A percentile compares a stretch with the other conserved stretches of the same genome.
These are phyloP conservation scores for Colletes collaris DNA, from an alignment of 2,888 invertebrate genomes.

Conservation along the genomic window DNA sequence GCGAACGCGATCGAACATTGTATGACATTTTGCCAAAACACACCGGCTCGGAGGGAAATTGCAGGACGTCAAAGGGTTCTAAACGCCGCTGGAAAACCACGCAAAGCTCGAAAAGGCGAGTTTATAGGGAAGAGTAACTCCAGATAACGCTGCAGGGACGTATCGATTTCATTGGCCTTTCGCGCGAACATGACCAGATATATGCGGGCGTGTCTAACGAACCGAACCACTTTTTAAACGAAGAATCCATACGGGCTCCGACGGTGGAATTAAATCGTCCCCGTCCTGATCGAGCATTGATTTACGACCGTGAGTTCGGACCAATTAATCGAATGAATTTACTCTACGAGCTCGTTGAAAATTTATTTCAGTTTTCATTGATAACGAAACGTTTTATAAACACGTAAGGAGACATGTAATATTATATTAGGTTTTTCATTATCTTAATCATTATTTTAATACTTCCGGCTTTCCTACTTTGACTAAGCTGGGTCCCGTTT, in stretches of 20 bases:
- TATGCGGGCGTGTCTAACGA: slow-evolving; percentile 70
- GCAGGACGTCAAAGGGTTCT: neutral
- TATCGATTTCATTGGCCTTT: slow-evolving; percentile 71
- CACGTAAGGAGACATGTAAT: too few relatives aligned
- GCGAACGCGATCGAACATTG: too few relatives aligned
- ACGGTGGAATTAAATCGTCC: slow-evolving; percentile 25
- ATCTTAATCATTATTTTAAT: neutral
- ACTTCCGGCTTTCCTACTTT: slow-evolving; percentile 16
- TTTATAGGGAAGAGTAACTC: slow-evolving; percentile 36
- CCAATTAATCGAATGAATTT: neutral
- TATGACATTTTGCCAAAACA: too few relatives aligned
- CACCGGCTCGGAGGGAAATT: too few relatives aligned
- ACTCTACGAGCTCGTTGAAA: too few relatives aligned
- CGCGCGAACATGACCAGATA: slow-evolving; percentile 54
- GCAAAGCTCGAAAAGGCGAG: slow-evolving; percentile 21
- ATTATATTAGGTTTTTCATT: too few relatives aligned
- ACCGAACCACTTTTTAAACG: slow-evolving; percentile 55
- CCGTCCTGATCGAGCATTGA: slow-evolving; percentile 35
- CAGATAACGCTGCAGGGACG: slow-evolving; percentile 53
- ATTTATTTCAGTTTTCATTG: too few relatives aligned
- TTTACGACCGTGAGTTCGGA: slow-evolving; percentile 13
- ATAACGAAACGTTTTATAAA: too few relatives aligned
- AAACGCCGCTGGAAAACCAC: slow-evolving; percentile 9
- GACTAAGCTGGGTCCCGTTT: neutral
- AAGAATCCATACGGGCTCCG: slow-evolving; percentile 15